Conservation (phyloP, 2,888 invertebrate genomes). For the Unio delphinus region DNA sequence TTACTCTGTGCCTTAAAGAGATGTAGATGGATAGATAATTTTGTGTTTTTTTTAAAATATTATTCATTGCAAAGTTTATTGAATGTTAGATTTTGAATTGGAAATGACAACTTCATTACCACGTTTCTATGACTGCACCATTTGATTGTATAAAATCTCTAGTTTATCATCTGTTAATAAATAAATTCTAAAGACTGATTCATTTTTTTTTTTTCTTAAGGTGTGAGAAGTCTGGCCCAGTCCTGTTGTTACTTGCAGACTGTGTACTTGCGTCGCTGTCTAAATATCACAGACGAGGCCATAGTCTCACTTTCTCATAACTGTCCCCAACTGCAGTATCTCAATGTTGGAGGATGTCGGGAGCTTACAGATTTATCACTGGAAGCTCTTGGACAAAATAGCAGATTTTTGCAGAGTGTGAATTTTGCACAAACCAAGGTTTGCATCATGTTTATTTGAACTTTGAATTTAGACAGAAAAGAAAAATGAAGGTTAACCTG, state of each 20-base stretch:
- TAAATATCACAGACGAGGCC: slow-evolving; percentile 63
- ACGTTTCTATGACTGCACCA: too few relatives aligned
- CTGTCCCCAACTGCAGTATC: slow-evolving; percentile 58
- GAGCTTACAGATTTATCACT: slow-evolving; percentile 59
- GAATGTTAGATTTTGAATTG: too few relatives aligned
- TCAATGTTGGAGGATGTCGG: slow-evolving; percentile 65
- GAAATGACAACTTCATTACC: too few relatives aligned
- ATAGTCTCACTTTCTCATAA: slow-evolving; percentile 52
- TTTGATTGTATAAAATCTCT: too few relatives aligned
- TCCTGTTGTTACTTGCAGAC: slow-evolving; percentile 60
- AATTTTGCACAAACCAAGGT: slow-evolving; percentile 60
- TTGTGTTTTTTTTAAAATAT: too few relatives aligned
- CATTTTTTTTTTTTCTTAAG: slow-evolving; percentile 31
- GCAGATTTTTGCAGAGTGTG: slow-evolving; percentile 52
- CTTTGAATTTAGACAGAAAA: neutral
- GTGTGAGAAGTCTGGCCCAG: slow-evolving; percentile 48
- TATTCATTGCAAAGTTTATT: too few relatives aligned
- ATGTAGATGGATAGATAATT: too few relatives aligned
- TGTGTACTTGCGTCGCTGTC: slow-evolving; percentile 62
- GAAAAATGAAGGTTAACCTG: too few relatives aligned
- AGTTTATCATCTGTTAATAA: neutral
- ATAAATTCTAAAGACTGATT: neutral
- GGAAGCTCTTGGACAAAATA: slow-evolving; percentile 54
- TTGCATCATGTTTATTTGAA: neutral
- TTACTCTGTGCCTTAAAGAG: too few relatives aligned